phyloP scores from a whole-genome alignment of 1,140 invertebrate genomes.

The Drosophila sucinea region DNA sequence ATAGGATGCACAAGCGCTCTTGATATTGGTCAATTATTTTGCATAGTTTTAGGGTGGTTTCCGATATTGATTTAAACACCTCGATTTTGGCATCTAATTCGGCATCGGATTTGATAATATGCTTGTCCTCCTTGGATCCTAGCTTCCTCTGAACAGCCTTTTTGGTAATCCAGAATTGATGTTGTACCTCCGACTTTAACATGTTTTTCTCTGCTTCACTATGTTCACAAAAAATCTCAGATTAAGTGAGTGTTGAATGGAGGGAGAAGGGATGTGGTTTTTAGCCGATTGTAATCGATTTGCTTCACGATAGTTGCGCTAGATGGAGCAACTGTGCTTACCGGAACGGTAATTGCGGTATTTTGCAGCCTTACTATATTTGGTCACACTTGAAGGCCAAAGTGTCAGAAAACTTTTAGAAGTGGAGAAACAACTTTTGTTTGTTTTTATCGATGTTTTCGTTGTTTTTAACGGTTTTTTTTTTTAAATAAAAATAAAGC shows the following conservation, averaged over 20 bases:
- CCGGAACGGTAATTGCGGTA: not conserved
- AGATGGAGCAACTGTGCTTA: not conserved
- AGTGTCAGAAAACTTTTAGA: not conserved
- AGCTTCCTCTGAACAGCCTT: constrained; percentile 97
- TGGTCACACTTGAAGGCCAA: not conserved
- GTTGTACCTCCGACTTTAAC: constrained; percentile 87
- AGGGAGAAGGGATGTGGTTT: not conserved
- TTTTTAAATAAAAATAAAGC: too few species aligned
- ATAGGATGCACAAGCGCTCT: constrained; percentile 95
- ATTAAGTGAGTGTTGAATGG: constrained; percentile 11
- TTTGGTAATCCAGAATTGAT: constrained; percentile 99
- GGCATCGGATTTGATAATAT: constrained; percentile 97
- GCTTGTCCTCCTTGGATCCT: constrained; percentile 99
- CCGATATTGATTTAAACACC: constrained; percentile 97
- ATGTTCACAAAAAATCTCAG: not conserved
- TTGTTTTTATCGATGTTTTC: too few species aligned
- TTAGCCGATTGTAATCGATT: not conserved
- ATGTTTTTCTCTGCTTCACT: constrained; percentile 62
- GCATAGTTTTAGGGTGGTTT: constrained; percentile 94
- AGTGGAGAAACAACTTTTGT: too few species aligned
- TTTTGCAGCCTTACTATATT: not conserved
- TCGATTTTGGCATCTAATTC: constrained; percentile 99
- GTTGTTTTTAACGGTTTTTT: too few species aligned
- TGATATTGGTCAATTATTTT: constrained; percentile 97
- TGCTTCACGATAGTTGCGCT: not conserved